These are phyloP conservation scores for Esox masquinongy DNA, from an alignment of 2,797 vertebrate genomes.

Conservation along the genomic window DNA sequence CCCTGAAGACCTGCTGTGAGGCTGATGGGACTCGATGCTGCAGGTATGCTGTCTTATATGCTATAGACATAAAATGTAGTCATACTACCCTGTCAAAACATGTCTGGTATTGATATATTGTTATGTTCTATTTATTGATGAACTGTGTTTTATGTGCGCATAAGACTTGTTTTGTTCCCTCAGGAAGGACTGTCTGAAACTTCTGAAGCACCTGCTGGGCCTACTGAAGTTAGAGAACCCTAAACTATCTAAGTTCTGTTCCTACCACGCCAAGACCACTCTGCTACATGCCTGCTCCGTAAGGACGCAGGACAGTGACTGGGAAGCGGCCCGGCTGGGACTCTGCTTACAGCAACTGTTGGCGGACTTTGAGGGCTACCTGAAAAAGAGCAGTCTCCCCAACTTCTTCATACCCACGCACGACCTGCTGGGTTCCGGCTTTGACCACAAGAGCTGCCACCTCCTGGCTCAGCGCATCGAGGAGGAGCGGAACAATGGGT, in stretches of 20 bases:
- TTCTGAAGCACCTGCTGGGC: conserved; percentile 69
- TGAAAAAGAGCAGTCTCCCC: conserved; percentile 28
- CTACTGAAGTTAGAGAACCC: conserved; percentile 52
- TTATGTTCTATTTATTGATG: no score
- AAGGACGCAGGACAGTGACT: conserved; percentile 50
- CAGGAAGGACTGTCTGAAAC: conserved; percentile 72
- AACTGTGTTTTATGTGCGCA: background rate
- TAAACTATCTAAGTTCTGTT: conserved; percentile 62
- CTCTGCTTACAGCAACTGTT: conserved; percentile 62
- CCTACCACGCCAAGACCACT: conserved; percentile 71
- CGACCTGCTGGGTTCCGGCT: conserved; percentile 57
- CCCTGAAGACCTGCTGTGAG: conserved; percentile 79
- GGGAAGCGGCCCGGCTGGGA: conserved; percentile 46
- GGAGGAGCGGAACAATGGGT: conserved; percentile 34
- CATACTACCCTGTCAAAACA: background rate
- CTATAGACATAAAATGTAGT: background rate
- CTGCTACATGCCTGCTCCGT: conserved; percentile 65
- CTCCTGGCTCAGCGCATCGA: conserved; percentile 39
- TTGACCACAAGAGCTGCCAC: background rate
- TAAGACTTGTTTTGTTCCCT: background rate
- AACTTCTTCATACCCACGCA: conserved; percentile 76
- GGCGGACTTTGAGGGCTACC: conserved; percentile 42
- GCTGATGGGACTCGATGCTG: conserved; percentile 68
- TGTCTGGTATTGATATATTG: background rate
- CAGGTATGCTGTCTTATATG: conserved; percentile 64